Evolutionary conservation across 2,888 invertebrate genomes (phyloP).

Genomic region (Cloeon dipterum): DNA sequence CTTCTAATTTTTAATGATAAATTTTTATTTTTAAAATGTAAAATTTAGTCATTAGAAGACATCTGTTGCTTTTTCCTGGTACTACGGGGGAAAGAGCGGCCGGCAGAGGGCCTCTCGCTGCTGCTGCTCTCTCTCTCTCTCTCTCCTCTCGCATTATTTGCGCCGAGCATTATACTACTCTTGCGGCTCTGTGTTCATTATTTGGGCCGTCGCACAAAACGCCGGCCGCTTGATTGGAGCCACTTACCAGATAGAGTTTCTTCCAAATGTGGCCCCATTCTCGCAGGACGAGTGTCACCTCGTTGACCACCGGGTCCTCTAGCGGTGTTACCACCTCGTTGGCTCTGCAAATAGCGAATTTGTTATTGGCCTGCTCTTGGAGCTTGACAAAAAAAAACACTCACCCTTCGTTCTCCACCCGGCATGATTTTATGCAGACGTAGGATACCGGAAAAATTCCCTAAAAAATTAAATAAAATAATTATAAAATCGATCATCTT

Average conservation of each 20-base stretch:
- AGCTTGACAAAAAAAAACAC: conserved; percentile 6
- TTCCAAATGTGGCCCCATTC: conserved; percentile 94
- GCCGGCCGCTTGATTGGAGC: background rate
- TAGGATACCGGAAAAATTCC: conserved; percentile 65
- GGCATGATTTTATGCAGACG: conserved; percentile 50
- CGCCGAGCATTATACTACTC: too few relatives aligned
- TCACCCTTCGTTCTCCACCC: conserved; percentile 59
- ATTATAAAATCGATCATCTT: too few relatives aligned
- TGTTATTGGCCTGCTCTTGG: background rate
- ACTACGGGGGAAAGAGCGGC: too few relatives aligned
- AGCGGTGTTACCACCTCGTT: conserved; percentile 45
- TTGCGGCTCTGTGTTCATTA: too few relatives aligned
- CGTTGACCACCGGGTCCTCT: conserved; percentile 74
- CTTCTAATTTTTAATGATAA: too few relatives aligned
- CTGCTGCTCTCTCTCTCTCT: too few relatives aligned
- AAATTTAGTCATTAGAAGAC: too few relatives aligned
- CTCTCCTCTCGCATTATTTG: too few relatives aligned
- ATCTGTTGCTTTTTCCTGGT: too few relatives aligned
- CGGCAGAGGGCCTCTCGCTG: too few relatives aligned
- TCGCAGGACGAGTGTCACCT: conserved; percentile 71
- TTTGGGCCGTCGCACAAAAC: too few relatives aligned
- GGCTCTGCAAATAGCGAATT: conserved; percentile 16
- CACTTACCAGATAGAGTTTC: conserved; percentile 65
- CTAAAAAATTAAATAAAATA: conserved; percentile 18
- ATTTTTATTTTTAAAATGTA: too few relatives aligned